Conservation (phyloP, 2,888 invertebrate genomes). For the Apotomis turbidana region DNA sequence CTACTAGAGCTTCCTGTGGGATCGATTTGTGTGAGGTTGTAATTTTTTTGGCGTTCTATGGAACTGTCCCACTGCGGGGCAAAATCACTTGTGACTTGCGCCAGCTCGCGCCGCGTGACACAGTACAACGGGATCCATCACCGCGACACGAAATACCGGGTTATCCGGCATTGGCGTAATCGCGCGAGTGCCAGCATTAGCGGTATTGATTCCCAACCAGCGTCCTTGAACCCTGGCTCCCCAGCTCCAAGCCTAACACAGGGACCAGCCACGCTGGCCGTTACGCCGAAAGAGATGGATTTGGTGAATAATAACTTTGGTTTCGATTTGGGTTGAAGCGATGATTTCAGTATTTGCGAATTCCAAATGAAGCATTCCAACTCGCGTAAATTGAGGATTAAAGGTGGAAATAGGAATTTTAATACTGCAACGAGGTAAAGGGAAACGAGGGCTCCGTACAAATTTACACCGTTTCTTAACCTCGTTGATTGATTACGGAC, state of each 20-base stretch:
- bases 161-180: conserved; percentile 33
- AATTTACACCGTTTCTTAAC: too few relatives aligned
- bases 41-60: too few relatives aligned
- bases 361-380: not conserved
- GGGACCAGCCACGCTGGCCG: not conserved
- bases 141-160: conserved; percentile 34
- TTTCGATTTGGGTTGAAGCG: conserved; percentile 16
- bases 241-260: not conserved
- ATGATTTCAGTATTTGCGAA: conserved; percentile 12
- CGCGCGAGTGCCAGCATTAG: conserved; percentile 32
- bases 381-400: not conserved
- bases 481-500: too few relatives aligned
- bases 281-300: conserved; percentile 28
- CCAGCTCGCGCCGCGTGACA: conserved; percentile 8
- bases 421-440: too few relatives aligned
- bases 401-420: not conserved
- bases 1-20: too few relatives aligned
- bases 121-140: conserved; percentile 32
- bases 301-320: conserved; percentile 31
- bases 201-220: conserved; percentile 32
- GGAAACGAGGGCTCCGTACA: too few relatives aligned
- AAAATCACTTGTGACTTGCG: too few relatives aligned
- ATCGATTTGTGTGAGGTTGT: too few relatives aligned
- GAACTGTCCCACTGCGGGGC: too few relatives aligned
- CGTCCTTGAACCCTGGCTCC: not conserved